These are phyloP conservation scores for Habropoda laboriosa DNA, from an alignment of 1,140 invertebrate species.

Conservation along the genomic window DNA sequence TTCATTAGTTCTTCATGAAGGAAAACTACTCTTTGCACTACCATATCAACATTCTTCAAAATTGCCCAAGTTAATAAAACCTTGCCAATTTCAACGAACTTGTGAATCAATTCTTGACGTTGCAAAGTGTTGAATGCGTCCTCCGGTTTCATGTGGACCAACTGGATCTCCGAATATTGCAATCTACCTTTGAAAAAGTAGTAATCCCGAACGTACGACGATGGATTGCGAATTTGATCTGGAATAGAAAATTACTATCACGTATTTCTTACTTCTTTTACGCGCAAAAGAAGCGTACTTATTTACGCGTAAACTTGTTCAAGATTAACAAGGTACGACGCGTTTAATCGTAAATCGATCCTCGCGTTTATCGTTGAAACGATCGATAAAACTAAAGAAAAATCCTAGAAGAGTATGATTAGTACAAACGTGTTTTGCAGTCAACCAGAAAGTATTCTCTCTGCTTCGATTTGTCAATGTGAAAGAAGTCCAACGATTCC, in stretches of 20 bases:
- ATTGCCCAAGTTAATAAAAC: conserved; percentile 94
- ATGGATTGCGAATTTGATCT: conserved; percentile 97
- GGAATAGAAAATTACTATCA: conserved; percentile 61
- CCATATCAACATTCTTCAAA: conserved; percentile 94
- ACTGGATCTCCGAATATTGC: conserved; percentile 97
- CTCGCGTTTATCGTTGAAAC: no score
- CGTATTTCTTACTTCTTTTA: no score
- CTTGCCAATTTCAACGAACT: conserved; percentile 99
- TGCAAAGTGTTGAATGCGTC: conserved; percentile 96
- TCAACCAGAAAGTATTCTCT: conserved; percentile 97
- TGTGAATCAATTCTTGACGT: conserved; percentile 94
- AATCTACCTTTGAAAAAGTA: conserved; percentile 98
- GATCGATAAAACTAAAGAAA: conserved; percentile 16
- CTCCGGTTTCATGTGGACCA: conserved; percentile 96
- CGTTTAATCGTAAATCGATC: no score
- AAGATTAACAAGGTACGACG: conserved; percentile 13
- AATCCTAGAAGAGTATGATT: background rate
- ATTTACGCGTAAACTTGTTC: background rate
- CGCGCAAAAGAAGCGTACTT: background rate
- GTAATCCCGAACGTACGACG: conserved; percentile 97
- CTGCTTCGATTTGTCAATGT: conserved; percentile 94
- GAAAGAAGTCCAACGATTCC: conserved; percentile 98
- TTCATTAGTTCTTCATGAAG: conserved; percentile 99
- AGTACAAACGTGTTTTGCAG: conserved; percentile 96
- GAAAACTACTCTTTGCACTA: conserved; percentile 98